A percentile compares a stretch with the other conserved stretches of the same genome.
Conservation (phyloP, 2,113 vertebrate genomes). For the Isurus oxyrinchus region DNA sequence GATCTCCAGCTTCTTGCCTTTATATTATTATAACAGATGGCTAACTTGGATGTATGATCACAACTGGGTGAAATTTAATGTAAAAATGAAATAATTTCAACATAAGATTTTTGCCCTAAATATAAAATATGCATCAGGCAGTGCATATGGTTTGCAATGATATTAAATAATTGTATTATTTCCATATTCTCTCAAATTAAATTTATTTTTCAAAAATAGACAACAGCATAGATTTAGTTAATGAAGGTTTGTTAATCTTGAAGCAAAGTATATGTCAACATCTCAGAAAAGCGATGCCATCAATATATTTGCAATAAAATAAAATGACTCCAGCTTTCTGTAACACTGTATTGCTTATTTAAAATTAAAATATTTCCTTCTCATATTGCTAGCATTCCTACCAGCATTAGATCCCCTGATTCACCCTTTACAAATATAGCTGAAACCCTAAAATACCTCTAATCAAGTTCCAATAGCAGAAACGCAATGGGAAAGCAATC, state of each 20-base stretch:
- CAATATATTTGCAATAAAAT: neutral
- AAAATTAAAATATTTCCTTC: neutral
- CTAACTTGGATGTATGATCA: neutral
- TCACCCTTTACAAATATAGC: neutral
- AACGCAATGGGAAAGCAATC: neutral
- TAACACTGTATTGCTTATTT: neutral
- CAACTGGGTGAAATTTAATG: neutral
- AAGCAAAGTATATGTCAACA: neutral
- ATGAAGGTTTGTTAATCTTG: neutral
- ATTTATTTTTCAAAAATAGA: neutral
- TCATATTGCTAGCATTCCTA: neutral
- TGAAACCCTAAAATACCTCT: neutral
- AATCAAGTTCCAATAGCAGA: neutral
- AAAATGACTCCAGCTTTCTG: neutral
- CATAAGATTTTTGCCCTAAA: neutral
- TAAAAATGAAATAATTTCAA: neutral
- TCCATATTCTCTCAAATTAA: neutral
- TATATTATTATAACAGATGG: neutral
- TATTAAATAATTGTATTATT: neutral
- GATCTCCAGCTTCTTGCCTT: too few relatives aligned
- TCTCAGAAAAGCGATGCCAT: neutral
- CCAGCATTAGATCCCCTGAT: neutral
- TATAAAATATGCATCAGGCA: neutral
- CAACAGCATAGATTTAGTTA: neutral
- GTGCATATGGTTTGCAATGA: neutral